These are phyloP conservation scores for Subanguina moxae DNA, from an alignment of 1,140 invertebrate species.

Conservation along the genomic window DNA sequence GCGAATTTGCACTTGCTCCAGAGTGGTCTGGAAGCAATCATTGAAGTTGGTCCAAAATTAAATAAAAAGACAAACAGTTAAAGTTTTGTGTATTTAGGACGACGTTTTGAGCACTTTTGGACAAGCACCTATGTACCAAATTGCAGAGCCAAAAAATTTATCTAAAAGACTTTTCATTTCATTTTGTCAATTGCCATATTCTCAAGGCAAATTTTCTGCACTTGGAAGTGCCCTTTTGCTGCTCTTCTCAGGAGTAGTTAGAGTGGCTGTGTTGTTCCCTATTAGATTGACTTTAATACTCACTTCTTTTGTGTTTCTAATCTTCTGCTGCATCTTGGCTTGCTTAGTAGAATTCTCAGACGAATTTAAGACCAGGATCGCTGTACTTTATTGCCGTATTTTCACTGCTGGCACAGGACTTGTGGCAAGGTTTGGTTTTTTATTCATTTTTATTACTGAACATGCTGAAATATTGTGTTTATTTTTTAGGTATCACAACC, in stretches of 20 bases:
- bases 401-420: conserved; percentile 42
- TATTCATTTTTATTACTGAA: too few relatives aligned
- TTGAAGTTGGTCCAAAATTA: background rate
- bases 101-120: conserved; percentile 3
- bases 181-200: background rate
- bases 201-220: background rate
- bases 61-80: background rate
- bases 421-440: conserved; percentile 10
- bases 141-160: background rate
- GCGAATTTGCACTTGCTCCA: background rate
- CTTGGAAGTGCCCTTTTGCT: background rate
- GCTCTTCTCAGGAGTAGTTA: background rate
- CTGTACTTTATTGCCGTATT: conserved; percentile 43
- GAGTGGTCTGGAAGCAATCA: conserved; percentile 4
- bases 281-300: conserved; percentile 29
- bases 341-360: conserved; percentile 24
- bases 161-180: background rate
- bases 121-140: background rate
- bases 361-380: conserved; percentile 36
- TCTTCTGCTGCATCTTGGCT: conserved; percentile 33
- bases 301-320: conserved; percentile 35
- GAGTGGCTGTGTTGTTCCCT: conserved; percentile 5
- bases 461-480: too few relatives aligned
- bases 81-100: background rate
- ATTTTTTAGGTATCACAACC: conserved; percentile 28